Conservation (phyloP, 2,113 vertebrate species). For the Chionomys nivalis region DNA sequence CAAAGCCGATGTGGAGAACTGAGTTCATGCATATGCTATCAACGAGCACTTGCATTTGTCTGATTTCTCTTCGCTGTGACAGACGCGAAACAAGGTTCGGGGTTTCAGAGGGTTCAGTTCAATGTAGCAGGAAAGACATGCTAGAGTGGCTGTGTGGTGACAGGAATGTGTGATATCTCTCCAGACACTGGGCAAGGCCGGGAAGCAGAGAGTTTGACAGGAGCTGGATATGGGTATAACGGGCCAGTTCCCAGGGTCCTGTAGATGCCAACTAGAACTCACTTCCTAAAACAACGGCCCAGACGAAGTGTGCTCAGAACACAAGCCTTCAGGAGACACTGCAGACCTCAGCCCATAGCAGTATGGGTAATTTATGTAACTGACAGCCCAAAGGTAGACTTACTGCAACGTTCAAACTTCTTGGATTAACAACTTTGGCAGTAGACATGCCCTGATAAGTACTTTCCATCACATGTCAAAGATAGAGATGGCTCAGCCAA, state of each 20-base stretch:
- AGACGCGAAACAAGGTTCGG: not conserved
- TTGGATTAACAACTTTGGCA: constrained; percentile 3
- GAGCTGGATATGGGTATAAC: too few species aligned
- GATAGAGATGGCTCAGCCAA: not conserved
- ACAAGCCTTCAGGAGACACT: not conserved
- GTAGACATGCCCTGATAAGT: not conserved
- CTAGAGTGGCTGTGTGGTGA: too few species aligned
- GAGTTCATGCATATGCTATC: not conserved
- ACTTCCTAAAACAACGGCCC: not conserved
- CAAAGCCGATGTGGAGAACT: not conserved
- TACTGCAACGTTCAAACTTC: not conserved
- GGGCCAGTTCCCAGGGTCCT: not conserved
- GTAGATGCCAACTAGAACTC: not conserved
- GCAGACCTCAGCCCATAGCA: not conserved
- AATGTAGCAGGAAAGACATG: not conserved
- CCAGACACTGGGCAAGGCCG: not conserved
- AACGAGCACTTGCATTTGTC: not conserved
- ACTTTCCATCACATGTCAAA: constrained; percentile 10
- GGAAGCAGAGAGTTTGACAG: not conserved
- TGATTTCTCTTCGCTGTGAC: not conserved
- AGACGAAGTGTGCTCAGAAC: not conserved
- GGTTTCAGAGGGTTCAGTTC: not conserved
- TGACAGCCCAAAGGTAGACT: not conserved
- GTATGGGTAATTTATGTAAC: not conserved
- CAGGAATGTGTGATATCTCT: not conserved